Conservation (phyloP, 2,797 vertebrate species). For the Limnodromus scolopaceus region DNA sequence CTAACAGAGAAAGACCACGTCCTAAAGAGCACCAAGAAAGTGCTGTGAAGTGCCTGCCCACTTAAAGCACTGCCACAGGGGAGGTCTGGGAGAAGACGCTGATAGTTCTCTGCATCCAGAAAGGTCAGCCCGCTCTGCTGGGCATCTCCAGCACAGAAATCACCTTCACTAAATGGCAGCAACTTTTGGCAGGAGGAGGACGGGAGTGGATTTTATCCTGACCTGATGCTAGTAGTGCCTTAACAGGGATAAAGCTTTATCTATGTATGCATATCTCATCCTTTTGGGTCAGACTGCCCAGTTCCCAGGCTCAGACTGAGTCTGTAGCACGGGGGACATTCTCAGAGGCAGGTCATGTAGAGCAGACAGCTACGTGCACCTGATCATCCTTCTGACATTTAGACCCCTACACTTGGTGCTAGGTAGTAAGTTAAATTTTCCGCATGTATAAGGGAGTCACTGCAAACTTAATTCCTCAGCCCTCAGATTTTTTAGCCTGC, state of each 20-base stretch:
- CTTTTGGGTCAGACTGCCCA: background rate
- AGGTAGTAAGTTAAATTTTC: background rate
- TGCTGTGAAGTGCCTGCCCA: background rate
- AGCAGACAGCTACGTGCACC: fast-evolving
- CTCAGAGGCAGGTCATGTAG: fast-evolving
- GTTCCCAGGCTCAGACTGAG: background rate
- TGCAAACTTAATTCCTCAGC: background rate
- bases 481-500: fast-evolving
- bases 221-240: background rate
- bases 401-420: background rate
- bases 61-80: background rate
- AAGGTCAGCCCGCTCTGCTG: background rate
- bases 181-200: background rate
- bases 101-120: background rate
- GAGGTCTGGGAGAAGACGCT: background rate
- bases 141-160: background rate
- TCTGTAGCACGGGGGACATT: fast-evolving
- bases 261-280: fast-evolving
- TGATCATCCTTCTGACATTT: background rate
- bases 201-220: background rate
- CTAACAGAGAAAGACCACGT: background rate
- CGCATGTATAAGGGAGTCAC: fast-evolving
- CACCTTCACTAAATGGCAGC: background rate
- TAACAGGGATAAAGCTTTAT: fast-evolving
- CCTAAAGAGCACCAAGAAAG: background rate